Evolutionary conservation across 2,888 invertebrate genomes (phyloP).

Genomic region (Brachypalpus laphriformis): DNA sequence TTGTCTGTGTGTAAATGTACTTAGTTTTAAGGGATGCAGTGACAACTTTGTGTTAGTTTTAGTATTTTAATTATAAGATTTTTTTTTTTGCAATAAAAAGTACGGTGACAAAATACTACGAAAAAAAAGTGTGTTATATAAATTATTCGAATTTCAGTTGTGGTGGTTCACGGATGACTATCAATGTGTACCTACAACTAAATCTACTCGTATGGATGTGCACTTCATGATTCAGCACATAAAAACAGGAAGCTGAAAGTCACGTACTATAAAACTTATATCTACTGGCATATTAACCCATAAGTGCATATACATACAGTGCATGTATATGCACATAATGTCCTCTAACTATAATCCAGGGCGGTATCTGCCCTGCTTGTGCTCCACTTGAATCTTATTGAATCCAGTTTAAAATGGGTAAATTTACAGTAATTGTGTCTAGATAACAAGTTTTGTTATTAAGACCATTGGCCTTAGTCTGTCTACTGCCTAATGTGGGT

Average conservation of each 20-base stretch:
- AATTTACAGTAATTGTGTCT: no score
- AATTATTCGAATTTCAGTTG: background rate
- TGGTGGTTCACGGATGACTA: no score
- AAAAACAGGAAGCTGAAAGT: no score
- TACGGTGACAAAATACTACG: conserved; percentile 72
- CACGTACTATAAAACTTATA: no score
- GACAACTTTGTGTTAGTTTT: conserved; percentile 67
- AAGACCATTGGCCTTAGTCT: no score
- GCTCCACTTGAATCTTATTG: background rate
- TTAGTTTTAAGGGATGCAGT: conserved; percentile 72
- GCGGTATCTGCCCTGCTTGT: background rate
- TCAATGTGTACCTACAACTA: background rate
- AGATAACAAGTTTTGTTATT: no score
- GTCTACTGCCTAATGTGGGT: no score
- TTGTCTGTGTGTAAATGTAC: conserved; percentile 71
- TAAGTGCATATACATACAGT: no score
- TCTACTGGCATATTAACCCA: background rate
- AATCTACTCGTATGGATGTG: background rate
- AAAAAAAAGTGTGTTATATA: conserved; percentile 18
- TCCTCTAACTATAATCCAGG: background rate
- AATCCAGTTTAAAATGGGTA: no score
- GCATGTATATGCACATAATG: no score
- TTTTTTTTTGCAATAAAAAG: conserved; percentile 71
- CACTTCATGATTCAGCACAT: background rate
- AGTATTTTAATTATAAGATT: conserved; percentile 52